Conservation (phyloP, 2,113 vertebrate genomes). For the Pongo abelii region DNA sequence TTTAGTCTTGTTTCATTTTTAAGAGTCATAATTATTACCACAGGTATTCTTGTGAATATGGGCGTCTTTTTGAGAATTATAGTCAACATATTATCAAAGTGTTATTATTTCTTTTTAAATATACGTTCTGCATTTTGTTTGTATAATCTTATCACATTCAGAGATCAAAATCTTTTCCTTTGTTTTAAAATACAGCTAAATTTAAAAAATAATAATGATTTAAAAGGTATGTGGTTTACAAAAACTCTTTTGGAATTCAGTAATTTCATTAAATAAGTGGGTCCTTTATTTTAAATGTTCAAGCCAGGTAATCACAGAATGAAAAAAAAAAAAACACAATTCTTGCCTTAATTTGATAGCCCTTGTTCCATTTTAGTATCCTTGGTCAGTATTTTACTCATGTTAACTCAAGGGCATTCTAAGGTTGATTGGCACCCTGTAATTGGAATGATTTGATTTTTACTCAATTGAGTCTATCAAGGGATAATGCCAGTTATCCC, state of each 20-base stretch:
- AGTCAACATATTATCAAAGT: background rate
- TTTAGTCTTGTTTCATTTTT: background rate
- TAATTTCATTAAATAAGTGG: background rate
- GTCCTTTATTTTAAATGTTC: background rate
- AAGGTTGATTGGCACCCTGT: background rate
- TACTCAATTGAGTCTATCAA: background rate
- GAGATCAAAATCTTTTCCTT: background rate
- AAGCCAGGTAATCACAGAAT: background rate
- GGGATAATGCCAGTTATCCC: background rate
- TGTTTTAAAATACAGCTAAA: constrained; percentile 12
- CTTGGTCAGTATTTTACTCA: background rate
- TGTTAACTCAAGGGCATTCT: background rate
- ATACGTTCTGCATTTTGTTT: background rate
- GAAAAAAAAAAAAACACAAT: background rate
- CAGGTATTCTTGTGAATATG: background rate
- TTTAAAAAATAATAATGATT: background rate
- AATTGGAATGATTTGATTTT: background rate
- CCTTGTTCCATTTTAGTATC: background rate
- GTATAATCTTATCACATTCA: background rate
- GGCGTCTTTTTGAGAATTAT: background rate
- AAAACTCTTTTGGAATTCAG: background rate
- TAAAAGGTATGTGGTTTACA: background rate
- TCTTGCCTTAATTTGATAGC: background rate
- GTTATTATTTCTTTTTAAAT: background rate
- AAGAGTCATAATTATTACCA: background rate